phyloP scores from a whole-genome alignment of 2,113 vertebrate species.

The Archocentrus centrarchus region DNA sequence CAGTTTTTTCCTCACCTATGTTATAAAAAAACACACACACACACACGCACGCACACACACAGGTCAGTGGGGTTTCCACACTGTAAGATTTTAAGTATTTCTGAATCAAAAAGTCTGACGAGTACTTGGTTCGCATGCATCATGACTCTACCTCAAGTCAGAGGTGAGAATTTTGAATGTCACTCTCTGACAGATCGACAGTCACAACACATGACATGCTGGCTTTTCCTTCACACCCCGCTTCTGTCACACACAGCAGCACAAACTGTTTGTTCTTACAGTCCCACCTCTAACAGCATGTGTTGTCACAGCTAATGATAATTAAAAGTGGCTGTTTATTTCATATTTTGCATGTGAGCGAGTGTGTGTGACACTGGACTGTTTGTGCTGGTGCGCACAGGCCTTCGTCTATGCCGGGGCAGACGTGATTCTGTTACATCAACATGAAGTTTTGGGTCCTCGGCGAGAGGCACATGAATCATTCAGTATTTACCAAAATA shows the following conservation, averaged over 20 bases:
- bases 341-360: constrained; percentile 25
- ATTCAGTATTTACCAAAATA: constrained; percentile 33
- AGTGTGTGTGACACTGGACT: constrained; percentile 32
- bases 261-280: constrained; percentile 9
- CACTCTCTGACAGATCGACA: constrained; percentile 1
- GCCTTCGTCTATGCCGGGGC: neutral
- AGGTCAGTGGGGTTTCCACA: neutral
- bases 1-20: no score
- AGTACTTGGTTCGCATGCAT: neutral
- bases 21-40: neutral
- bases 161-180: constrained; percentile 1
- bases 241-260: constrained; percentile 16
- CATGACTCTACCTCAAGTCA: constrained; percentile 6
- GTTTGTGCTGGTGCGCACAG: constrained; percentile 48
- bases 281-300: neutral
- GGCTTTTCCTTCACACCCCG: constrained; percentile 46
- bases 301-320: constrained; percentile 25
- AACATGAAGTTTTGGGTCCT: constrained; percentile 20
- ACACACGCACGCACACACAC: no score
- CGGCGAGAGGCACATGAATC: constrained; percentile 42
- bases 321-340: constrained; percentile 40
- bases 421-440: constrained; percentile 52
- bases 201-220: constrained; percentile 42
- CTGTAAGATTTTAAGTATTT: neutral
- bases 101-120: neutral